A percentile compares a stretch with the other conserved stretches of the same genome.
phyloP scores from a whole-genome alignment of 1,140 invertebrate species.

The Sarcophaga bullata region DNA sequence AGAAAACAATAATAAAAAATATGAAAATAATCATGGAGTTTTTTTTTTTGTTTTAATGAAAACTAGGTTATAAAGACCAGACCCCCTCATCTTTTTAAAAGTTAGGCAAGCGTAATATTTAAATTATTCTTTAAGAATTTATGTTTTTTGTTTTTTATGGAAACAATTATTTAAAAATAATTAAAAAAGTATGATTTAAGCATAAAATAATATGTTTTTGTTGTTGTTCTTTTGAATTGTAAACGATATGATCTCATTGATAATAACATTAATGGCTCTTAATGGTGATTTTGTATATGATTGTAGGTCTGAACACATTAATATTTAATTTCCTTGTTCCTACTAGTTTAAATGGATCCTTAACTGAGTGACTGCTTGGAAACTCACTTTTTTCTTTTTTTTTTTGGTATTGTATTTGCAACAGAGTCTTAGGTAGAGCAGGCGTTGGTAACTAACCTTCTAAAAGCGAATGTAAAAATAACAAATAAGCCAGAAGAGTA shows the following conservation, averaged over 20 bases:
- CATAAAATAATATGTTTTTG: no score
- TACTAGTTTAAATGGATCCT: neutral
- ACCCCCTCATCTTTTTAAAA: neutral
- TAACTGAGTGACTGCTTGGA: no score
- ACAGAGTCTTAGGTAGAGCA: neutral
- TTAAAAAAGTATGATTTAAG: no score
- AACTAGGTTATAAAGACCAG: no score
- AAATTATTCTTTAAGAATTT: neutral
- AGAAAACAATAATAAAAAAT: no score
- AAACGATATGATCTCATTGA: no score
- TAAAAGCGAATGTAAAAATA: neutral
- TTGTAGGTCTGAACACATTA: neutral
- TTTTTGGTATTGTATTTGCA: neutral
- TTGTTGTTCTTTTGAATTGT: no score
- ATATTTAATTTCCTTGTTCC: slow-evolving; percentile 5
- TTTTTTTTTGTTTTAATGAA: no score
- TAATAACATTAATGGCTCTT: no score
- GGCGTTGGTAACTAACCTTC: neutral
- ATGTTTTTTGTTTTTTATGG: neutral
- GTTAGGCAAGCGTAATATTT: slow-evolving; percentile 14
- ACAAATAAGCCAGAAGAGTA: no score
- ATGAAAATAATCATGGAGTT: no score
- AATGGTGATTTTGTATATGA: neutral
- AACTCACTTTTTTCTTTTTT: neutral
- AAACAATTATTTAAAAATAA: neutral